Evolutionary conservation across 2,113 vertebrate species (phyloP).

Genomic region (Tychaedon coryphoeus): DNA sequence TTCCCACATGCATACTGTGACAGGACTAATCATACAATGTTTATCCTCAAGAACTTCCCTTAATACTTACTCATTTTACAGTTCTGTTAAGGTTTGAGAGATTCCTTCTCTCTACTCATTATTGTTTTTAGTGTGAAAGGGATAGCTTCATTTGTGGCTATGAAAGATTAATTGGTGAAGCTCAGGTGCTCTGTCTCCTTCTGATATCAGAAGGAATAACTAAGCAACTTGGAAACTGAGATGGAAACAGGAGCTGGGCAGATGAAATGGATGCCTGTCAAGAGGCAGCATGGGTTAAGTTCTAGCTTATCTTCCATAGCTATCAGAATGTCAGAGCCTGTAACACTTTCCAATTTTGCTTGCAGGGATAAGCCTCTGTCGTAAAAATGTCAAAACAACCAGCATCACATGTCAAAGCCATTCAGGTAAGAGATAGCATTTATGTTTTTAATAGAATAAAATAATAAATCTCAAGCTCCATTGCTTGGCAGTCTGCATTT

Average conservation of each 20-base stretch:
- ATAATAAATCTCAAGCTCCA: background rate
- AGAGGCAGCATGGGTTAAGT: slow-evolving; percentile 68
- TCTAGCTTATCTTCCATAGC: slow-evolving; percentile 68
- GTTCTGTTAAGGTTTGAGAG: background rate
- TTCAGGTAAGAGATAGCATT: slow-evolving; percentile 87
- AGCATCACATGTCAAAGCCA: slow-evolving; percentile 92
- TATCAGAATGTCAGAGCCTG: slow-evolving; percentile 70
- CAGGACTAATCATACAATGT: background rate
- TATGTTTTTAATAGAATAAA: slow-evolving; percentile 43
- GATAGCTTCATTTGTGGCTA: slow-evolving; percentile 72
- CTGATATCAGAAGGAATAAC: slow-evolving; percentile 74
- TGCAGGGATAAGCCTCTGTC: slow-evolving; percentile 70
- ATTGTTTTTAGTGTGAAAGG: slow-evolving; percentile 63
- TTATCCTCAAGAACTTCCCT: background rate
- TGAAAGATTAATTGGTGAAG: slow-evolving; percentile 89
- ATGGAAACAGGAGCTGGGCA: slow-evolving; percentile 81
- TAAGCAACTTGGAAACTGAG: slow-evolving; percentile 82
- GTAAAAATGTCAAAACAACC: slow-evolving; percentile 92
- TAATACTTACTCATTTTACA: background rate
- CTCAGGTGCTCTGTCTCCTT: slow-evolving; percentile 77
- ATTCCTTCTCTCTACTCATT: slow-evolving; percentile 64
- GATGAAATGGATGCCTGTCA: slow-evolving; percentile 73
- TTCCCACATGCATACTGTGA: background rate
- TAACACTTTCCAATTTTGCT: slow-evolving; percentile 71
- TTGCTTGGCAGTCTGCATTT: slow-evolving; percentile 1